Evolutionary conservation across 1,140 invertebrate genomes (phyloP).

Genomic region (Drosophila quadrilineata): DNA sequence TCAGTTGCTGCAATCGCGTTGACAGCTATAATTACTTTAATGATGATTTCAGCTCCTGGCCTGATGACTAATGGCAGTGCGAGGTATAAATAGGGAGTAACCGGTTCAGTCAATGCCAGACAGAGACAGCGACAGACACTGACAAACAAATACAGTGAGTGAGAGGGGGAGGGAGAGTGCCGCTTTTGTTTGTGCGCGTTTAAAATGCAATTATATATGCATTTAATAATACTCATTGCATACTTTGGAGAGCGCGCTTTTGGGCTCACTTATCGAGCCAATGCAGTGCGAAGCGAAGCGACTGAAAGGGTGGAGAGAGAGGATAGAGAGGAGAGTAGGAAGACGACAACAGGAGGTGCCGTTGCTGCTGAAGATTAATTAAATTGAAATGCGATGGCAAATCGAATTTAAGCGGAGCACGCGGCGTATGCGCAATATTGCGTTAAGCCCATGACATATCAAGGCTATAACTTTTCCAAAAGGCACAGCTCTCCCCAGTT

Average conservation of each 20-base stretch:
- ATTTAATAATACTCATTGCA: conserved; percentile 47
- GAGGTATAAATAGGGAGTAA: not conserved
- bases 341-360: not conserved
- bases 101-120: not conserved
- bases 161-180: too few species aligned
- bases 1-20: conserved; percentile 14
- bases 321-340: not conserved
- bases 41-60: conserved; percentile 50
- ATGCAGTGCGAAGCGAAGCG: conserved; percentile 7
- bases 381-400: conserved; percentile 62
- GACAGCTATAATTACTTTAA: conserved; percentile 69
- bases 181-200: conserved; percentile 60
- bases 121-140: too few species aligned
- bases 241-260: conserved; percentile 41
- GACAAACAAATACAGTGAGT: too few species aligned
- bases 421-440: conserved; percentile 29
- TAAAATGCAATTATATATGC: conserved; percentile 64
- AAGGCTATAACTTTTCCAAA: conserved; percentile 2
- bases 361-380: conserved; percentile 52
- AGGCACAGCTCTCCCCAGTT: too few species aligned
- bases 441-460: conserved; percentile 11
- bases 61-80: not conserved
- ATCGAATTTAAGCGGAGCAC: conserved; percentile 56
- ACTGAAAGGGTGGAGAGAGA: not conserved
- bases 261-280: conserved; percentile 32